phyloP scores from a whole-genome alignment of 1,140 invertebrate genomes.

The Drosophila bipectinata region DNA sequence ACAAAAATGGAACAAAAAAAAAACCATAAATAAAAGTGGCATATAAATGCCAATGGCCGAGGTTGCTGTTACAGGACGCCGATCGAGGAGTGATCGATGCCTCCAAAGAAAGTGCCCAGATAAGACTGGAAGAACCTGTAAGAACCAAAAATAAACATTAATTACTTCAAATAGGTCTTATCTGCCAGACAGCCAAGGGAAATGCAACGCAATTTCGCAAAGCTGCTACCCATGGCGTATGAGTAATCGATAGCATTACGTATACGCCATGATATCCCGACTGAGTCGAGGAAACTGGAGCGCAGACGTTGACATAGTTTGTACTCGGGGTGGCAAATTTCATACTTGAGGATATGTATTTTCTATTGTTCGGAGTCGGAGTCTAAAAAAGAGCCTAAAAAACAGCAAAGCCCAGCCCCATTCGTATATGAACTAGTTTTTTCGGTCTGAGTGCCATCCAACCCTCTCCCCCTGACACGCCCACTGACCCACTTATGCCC shows the following conservation, averaged over 20 bases:
- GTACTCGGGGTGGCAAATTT: background rate
- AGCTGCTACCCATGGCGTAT: constrained; percentile 16
- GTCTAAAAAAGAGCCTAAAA: constrained; percentile 16
- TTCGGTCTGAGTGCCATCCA: constrained; percentile 40
- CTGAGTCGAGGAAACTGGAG: constrained; percentile 11
- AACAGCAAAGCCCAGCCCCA: background rate
- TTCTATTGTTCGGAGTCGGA: constrained; percentile 29
- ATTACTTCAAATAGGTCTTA: constrained; percentile 29
- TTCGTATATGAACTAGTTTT: constrained; percentile 66
- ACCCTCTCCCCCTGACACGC: constrained; percentile 25
- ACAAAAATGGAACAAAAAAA: background rate
- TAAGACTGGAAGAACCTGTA: background rate
- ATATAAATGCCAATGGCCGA: constrained; percentile 16
- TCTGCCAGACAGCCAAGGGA: constrained; percentile 8
- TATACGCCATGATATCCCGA: constrained; percentile 17
- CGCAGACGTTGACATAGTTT: constrained; percentile 38
- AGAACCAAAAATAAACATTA: constrained; percentile 6
- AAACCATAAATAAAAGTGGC: constrained; percentile 25
- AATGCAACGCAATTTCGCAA: constrained; percentile 23
- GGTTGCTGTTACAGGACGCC: background rate
- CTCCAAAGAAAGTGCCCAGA: constrained; percentile 21
- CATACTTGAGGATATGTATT: constrained; percentile 24
- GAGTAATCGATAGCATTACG: constrained; percentile 37
- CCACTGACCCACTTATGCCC: constrained; percentile 64
- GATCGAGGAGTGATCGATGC: constrained; percentile 24